Base-by-base conservation (phyloP, 1,140 invertebrate genomes). In the Drosophila kurseongensis region DNA sequence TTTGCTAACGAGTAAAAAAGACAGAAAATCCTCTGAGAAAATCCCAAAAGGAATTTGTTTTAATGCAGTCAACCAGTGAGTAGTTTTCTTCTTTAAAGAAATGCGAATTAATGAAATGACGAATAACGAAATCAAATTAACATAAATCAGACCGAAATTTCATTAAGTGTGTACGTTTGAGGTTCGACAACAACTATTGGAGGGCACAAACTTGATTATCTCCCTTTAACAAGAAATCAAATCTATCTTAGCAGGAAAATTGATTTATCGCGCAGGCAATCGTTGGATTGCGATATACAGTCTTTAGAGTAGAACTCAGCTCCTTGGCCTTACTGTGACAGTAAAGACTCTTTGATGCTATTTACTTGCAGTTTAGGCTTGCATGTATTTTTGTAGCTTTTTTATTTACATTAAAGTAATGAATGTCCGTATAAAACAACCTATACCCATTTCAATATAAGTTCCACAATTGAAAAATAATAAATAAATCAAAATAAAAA, bases 121-220 rank as follows among this genome's bases (percentile, higher is more conserved):
- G 59, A 8, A 32, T 32, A 32, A 32, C 29, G 55, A 58, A 60
- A 44, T 48, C 55, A 51, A 69, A 59, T 60, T 62, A 45, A 79
- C 63, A 36, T 59, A 50, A 56, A 51, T 42, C 27, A 42, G 47
- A 65, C 55, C 52, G 27, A 42, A 74, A 68, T 12, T 74, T 55
- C 48, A 80, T 65, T 72, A 73, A 77, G 59, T 62, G 42, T 56
- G 58, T 59, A 52, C 60, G 58, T 59, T 62, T 56, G 59, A 73
- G 63, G 48, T 14, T 45, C 23, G 18, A 27, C 47, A 18, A 48
- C 54, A 75, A 61, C 58, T 18, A 44, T 36, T 29, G 16, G 23
- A 36, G 14, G 52, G 40, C 41, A 47, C 51, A 67, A 75, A 73
- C 61, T 42, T 32, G 48, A 67, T 77, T 81, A 76, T 66, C 35